phyloP scores from a whole-genome alignment of 2,888 invertebrate species.

The Petrolisthes cinctipes region DNA sequence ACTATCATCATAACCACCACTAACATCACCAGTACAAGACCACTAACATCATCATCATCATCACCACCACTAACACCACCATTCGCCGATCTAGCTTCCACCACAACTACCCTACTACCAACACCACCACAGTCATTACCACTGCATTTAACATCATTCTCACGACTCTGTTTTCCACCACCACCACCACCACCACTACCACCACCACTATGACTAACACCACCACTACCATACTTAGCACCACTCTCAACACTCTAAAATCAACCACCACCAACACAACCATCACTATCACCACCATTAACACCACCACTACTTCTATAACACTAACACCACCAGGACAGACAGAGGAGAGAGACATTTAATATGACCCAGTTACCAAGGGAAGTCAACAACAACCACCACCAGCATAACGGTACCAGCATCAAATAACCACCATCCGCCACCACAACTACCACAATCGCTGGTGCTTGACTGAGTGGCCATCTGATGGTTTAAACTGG shows the following conservation, averaged over 20 bases:
- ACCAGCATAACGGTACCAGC: neutral
- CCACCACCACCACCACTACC: neutral
- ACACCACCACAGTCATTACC: neutral
- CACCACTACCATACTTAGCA: neutral
- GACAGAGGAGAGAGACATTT: too few relatives aligned
- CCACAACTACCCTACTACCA: neutral
- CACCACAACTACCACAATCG: constrained; percentile 15
- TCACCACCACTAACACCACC: neutral
- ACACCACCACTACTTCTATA: neutral
- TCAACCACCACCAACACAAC: neutral
- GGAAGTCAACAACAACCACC: too few relatives aligned
- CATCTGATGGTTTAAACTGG: neutral
- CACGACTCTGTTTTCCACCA: neutral
- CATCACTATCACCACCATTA: neutral
- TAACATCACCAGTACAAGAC: too few relatives aligned
- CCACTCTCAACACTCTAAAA: neutral
- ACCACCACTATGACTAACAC: neutral
- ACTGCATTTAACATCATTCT: neutral
- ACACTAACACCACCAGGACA: too few relatives aligned
- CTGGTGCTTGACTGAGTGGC: neutral
- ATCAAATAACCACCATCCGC: neutral
- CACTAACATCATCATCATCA: neutral
- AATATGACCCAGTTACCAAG: too few relatives aligned
- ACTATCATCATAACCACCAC: neutral
- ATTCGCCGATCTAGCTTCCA: neutral